These are phyloP conservation scores for Ophiodon elongatus DNA, from an alignment of 2,113 vertebrate species.

Conservation along the genomic window DNA sequence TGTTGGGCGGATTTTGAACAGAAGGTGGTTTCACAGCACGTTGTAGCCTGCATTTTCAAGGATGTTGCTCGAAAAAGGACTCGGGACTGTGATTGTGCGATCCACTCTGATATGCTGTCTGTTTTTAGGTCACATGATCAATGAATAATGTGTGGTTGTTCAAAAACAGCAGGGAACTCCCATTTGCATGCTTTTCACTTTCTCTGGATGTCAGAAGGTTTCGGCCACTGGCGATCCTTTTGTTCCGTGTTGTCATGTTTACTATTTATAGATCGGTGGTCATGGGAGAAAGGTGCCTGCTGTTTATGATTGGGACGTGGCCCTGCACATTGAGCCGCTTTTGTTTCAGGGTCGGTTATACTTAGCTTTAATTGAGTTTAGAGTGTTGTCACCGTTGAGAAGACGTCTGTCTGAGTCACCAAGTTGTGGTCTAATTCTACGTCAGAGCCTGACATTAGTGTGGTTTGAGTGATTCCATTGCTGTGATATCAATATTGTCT, in stretches of 20 bases:
- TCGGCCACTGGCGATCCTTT: not conserved
- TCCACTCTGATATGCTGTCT: conserved; percentile 2
- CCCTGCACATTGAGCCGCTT: not conserved
- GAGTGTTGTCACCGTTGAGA: not conserved
- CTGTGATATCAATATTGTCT: not conserved
- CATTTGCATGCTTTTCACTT: not conserved
- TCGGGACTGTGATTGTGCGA: conserved; percentile 1
- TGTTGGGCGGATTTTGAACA: conserved; percentile 41
- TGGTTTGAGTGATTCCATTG: not conserved
- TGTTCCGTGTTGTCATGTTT: conserved; percentile 31
- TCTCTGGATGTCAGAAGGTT: conserved; percentile 26
- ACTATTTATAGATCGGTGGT: conserved; percentile 39
- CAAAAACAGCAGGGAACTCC: not conserved
- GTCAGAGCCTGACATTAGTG: not conserved
- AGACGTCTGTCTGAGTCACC: not conserved
- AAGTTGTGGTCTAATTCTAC: not conserved
- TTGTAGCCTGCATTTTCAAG: conserved; percentile 8
- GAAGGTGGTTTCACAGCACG: not conserved
- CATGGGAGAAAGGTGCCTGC: conserved; percentile 12
- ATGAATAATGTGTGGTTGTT: not conserved
- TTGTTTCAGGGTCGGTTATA: not conserved
- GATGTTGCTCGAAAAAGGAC: not conserved
- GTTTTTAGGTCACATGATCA: conserved; percentile 18
- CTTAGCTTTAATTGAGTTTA: not conserved
- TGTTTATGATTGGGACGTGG: conserved; percentile 21